Evolutionary conservation across 2,888 invertebrate genomes (phyloP), one percentile per base, ranked within the genome.

Genomic region (Cheilosia pagana): DNA sequence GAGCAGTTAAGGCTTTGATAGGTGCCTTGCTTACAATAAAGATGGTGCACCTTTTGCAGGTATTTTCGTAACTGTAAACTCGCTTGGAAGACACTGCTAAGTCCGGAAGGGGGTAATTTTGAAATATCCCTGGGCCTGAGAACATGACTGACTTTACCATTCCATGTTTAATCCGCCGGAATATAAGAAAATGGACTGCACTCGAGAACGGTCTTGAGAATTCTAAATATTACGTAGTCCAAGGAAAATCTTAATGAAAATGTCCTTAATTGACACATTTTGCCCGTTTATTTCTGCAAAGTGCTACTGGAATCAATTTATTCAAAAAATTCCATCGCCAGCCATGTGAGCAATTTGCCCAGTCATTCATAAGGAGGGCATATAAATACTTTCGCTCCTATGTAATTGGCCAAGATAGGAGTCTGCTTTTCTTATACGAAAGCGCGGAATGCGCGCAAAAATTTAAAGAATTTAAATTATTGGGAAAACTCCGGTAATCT

Each of bases 401-500:
- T 60, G 21, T 72, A 70, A 60, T 55, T 72, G 60, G 12, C 57
- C 72, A 35, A 65, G 60, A 67, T 67, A 77, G 63, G 62, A 35
- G 50, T n/a, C n/a, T 55, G 55, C 35, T 67, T 8, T 28, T 7
- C 28, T 8, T 28, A 8, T 62, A 28, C 14, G 45, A 76, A n/a
- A 50, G 31, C 25, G 39, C 6, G 35, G 43, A 71, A 59, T 41
- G 39, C 62, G 55, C 28, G 1, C n/a, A 50, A 35, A 57, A 53
- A 53, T 52, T 35, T 23, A 63, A 35, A 16, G 45, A 68, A 65
- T 59, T 78, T 82, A 70, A 77, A 78, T 59, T 53, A 70, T 79
- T 70, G 70, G 23, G 68, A 67, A 50, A 60, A 53, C 57, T 67
- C 67, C 52, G 65, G 65, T 45, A 76, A 60, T 60, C 68, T 68